Evolutionary conservation across 2,888 invertebrate genomes (phyloP).

Genomic region (Calameuta pallipes): DNA sequence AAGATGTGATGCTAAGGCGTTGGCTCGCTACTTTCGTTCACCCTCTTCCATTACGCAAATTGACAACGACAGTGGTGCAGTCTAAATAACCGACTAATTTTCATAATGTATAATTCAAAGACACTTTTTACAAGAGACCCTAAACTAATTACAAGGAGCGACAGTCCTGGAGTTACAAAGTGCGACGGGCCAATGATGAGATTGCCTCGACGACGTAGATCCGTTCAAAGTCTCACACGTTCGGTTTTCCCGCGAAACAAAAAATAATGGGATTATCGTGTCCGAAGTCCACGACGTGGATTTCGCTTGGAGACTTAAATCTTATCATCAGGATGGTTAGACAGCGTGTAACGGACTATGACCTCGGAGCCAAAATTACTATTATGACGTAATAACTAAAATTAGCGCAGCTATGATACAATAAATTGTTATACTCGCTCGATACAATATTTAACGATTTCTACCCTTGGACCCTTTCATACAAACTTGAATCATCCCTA

Average conservation of each 20-base stretch:
- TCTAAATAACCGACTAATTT: constrained; percentile 53
- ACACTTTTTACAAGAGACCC: not conserved
- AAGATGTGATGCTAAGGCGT: constrained; percentile 48
- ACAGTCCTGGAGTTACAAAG: not conserved
- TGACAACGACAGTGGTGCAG: constrained; percentile 40
- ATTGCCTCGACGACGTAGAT: not conserved
- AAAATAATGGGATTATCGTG: not conserved
- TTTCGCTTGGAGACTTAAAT: not conserved
- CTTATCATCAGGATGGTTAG: not conserved
- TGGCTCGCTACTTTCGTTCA: constrained; percentile 46
- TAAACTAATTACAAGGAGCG: not conserved
- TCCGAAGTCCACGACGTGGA: not conserved
- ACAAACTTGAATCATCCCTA: not conserved
- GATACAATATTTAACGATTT: not conserved
- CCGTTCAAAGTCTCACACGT: not conserved
- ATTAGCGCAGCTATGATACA: not conserved
- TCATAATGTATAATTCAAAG: constrained; percentile 42
- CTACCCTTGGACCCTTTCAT: not conserved
- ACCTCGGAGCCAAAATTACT: not conserved
- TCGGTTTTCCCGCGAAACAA: not conserved
- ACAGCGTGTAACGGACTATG: not conserved
- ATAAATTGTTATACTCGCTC: not conserved
- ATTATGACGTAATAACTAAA: not conserved
- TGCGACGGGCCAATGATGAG: not conserved
- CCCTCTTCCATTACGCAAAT: constrained; percentile 55